These are phyloP conservation scores for Colletes gigas DNA, from an alignment of 1,140 invertebrate species.

Conservation along the genomic window DNA sequence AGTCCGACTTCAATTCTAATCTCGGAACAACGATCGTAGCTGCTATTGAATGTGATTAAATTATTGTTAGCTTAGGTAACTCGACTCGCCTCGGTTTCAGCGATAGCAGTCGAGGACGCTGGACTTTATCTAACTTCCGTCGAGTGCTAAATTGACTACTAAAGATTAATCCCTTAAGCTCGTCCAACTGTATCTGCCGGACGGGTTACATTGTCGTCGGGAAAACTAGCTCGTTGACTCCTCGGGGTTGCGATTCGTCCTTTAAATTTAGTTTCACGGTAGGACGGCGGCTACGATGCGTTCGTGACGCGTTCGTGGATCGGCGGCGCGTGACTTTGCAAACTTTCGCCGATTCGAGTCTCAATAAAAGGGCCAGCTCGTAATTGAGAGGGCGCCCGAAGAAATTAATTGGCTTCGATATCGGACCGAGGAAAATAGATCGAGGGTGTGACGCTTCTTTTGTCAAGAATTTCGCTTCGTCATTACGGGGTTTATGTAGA, in stretches of 20 bases:
- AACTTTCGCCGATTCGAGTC: neutral
- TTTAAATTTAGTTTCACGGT: neutral
- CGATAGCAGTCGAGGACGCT: conserved; percentile 20
- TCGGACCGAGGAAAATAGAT: conserved; percentile 19
- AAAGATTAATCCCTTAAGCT: conserved; percentile 60
- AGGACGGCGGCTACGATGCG: neutral
- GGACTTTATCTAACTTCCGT: conserved; percentile 61
- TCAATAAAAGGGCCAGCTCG: no score
- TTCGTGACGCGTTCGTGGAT: neutral
- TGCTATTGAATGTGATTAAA: conserved; percentile 60
- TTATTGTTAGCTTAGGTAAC: conserved; percentile 58
- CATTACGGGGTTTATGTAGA: conserved; percentile 34
- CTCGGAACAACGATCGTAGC: conserved; percentile 38
- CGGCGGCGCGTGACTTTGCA: conserved; percentile 19
- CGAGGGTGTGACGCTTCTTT: conserved; percentile 9
- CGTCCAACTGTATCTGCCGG: conserved; percentile 35
- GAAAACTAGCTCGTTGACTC: no score
- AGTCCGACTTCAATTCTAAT: conserved; percentile 18
- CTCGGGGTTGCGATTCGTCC: no score
- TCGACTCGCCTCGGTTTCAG: conserved; percentile 31
- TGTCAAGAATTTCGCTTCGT: conserved; percentile 37
- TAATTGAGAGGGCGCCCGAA: neutral
- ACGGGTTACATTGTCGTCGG: no score
- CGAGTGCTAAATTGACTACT: conserved; percentile 54
- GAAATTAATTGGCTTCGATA: conserved; percentile 41